Base-by-base conservation (phyloP, 1,140 invertebrate species). In the Vanessa tameamea region DNA sequence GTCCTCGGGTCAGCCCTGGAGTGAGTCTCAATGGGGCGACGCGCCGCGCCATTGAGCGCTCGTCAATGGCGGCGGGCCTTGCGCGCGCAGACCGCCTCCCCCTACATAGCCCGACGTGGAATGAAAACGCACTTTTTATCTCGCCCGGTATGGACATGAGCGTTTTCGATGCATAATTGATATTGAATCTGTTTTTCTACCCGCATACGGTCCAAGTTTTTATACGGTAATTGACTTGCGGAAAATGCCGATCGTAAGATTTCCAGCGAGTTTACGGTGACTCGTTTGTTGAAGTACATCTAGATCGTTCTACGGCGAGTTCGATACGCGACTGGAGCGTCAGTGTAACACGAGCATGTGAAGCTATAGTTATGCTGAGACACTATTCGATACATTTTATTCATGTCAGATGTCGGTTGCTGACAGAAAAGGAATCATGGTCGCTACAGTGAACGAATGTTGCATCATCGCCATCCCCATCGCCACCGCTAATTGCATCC, bases 11-110 rank as follows among this genome's bases (percentile, higher is more conserved):
- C 69, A 64, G 63, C 51, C 67, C 65, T 69, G 47, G 64, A 37
- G 37, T 37, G 47, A 47, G 67, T 81, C 31, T 61, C 75, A 81
- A 79, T 81, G 81, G 75, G 55, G 37, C 69, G 64, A 37, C 72
- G 57, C 61, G 61, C 47, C 23, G 57, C 57, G 69, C 76, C 81
- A 81, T 80, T 85, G 78, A 81, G 76, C 69, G 51, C 68, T 74
- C 48, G 59, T 85, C 76, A 83, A 83, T 83, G 83, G 75, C 78
- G 66, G 69, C 79, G 79, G 82, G 78, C 76, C 71, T 80, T 80
- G 84, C 81, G 81, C 84, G 84, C 84, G 82, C 84, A 84, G 70
- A 69, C 65, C 69, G 4, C 23, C 63, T 61, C 53, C 61, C 68
- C 78, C 64, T 76, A 77, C 78, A 76, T 72, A 73, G 66, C 79